Evolutionary conservation across 1,140 invertebrate genomes (phyloP), one percentile per base, ranked within the genome.

Genomic region (Drosophila gunungcola): DNA sequence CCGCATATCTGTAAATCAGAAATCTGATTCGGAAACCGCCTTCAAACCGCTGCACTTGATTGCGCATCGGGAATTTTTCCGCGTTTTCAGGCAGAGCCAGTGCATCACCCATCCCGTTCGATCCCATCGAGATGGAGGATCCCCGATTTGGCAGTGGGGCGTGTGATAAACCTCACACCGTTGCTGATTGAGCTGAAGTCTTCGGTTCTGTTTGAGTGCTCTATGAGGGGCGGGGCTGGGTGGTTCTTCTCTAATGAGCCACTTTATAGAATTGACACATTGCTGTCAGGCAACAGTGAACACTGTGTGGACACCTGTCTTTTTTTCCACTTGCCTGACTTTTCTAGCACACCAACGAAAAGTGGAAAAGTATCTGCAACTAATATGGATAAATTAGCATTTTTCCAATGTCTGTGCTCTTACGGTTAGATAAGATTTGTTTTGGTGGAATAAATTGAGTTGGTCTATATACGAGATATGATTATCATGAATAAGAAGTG

Each of bases 261-360:
- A 84, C 73, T 89, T 88, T 84, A 90, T 78, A 74, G 80, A 89
- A 90, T 89, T 89, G 84, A 89, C 84, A 89, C 84, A 89, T 90
- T 85, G 77, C 74, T 82, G 86, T 85, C 85, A 90, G 74, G 86
- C 78, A 90, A 82, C 80, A 85, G 67, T 81, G 81, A 67, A 38
- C 82, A 69, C 34, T 3, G 54, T 11, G 21, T 34, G 54, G 41
- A 34, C 38, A 38, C 11, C 48, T 42, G 54, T 45, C 69, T 39
- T 60, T 76, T 90, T 80, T 90, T 84, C 81, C 78, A 72, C 86
- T 68, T 75, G 81, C 72, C 52, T 90, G 80, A 68, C 48, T 81
- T 79, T 90, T 89, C 77, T 80, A 68, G 80, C 80, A 90, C 78
- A 61, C 69, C 65, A 60, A 38, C 69, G 73, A 46, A 65, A 78